Evolutionary conservation across 2,113 vertebrate genomes (phyloP), one percentile per base, ranked within the genome.

Genomic region (Prunella himalayana): DNA sequence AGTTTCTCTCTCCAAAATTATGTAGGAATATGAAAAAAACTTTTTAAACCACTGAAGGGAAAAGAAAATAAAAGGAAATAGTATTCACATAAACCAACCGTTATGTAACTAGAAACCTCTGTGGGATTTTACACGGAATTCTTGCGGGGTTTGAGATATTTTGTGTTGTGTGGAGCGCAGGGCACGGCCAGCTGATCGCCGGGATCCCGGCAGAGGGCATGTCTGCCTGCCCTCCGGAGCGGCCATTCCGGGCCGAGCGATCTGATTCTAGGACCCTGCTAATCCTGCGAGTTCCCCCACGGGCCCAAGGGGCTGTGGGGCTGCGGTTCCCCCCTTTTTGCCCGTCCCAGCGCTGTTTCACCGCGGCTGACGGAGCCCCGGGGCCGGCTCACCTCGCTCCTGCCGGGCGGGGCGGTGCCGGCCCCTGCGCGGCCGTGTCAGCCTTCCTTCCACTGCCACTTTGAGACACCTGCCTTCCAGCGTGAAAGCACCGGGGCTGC

Each of bases 161-260:
- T 61, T 70, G 1, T 33, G 10, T 5, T 25, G 13, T 5, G 4
- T 10, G 30, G 44, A 41, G 28, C 50, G 27, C n/a, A 11, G 33
- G 9, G 41, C 33, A 5, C 3, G 5, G 31, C 47, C 56, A 3
- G 68, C 33, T 44, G 39, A 33, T 37, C 15, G 63, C 86, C 53
- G 60, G 39, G 56, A 47, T 79, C 95, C 99, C 99, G 98, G 98
- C 98, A 99, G 99, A 99, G 99, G 99, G 99, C 98, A 98, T 98
- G 98, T 92, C 98, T 97, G 97, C 97, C 98, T 97, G 98, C 94
- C 97, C 80, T 97, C 96, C 86, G 93, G 94, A 97, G 95, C 97
- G 97, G 97, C 96, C 97, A 95, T 97, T 97, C 97, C 96, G 86
- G 95, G 97, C 75, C 71, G 96, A 97, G 97, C 96, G 93, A 98